Evolutionary conservation across 2,888 invertebrate genomes (phyloP).

Genomic region (Dynastes tityus): DNA sequence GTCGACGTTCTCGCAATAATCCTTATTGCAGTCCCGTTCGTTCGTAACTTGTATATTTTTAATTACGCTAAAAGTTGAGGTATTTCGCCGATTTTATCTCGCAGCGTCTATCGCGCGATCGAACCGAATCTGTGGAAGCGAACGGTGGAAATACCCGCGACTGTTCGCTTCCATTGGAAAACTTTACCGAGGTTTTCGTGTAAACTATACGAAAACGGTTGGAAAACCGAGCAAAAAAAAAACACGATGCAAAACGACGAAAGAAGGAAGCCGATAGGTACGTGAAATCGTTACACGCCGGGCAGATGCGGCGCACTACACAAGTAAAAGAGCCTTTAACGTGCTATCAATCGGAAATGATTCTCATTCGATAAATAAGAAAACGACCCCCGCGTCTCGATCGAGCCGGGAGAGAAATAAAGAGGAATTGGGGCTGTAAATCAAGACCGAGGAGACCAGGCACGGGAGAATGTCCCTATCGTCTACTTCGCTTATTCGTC

Average conservation of each 20-base stretch:
- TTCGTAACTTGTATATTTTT: conserved; percentile 35
- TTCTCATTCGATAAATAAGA: conserved; percentile 68
- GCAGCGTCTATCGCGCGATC: conserved; percentile 29
- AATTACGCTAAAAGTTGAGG: conserved; percentile 42
- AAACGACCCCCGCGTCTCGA: conserved; percentile 61
- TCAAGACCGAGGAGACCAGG: conserved; percentile 61
- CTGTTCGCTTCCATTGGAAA: conserved; percentile 20
- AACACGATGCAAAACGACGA: not conserved
- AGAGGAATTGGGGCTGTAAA: conserved; percentile 71
- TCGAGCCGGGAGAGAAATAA: conserved; percentile 70
- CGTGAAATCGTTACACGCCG: conserved; percentile 25
- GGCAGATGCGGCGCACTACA: conserved; percentile 52
- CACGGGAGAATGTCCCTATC: conserved; percentile 38
- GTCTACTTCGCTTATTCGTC: conserved; percentile 18
- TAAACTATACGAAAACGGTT: conserved; percentile 25
- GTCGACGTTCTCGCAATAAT: conserved; percentile 4
- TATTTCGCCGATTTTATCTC: conserved; percentile 36
- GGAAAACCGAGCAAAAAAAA: not conserved
- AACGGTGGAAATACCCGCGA: conserved; percentile 6
- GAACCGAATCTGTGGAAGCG: not conserved
- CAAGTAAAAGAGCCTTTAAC: conserved; percentile 60
- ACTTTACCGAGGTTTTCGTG: conserved; percentile 35
- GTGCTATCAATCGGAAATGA: conserved; percentile 63
- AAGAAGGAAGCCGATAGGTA: not conserved
- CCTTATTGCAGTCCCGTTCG: conserved; percentile 17